Percentiles rank a stretch among this genome's conserved stretches.
These are phyloP conservation scores for Gopherus evgoodei DNA, from an alignment of 2,113 vertebrate genomes.

Conservation along the genomic window DNA sequence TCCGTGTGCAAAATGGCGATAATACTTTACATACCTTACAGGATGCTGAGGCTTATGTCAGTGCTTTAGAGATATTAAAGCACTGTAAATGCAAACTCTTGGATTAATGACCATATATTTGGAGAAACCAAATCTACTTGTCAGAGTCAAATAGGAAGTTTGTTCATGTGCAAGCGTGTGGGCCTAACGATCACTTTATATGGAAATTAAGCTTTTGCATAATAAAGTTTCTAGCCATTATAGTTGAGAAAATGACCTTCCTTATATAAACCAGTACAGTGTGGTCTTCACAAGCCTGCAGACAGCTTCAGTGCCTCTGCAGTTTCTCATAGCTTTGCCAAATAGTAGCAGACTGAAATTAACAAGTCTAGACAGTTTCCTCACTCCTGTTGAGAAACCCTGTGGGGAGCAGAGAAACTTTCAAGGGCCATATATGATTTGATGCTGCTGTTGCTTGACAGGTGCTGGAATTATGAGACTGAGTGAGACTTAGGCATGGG, in stretches of 20 bases:
- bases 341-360: accelerated
- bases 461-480: not conserved
- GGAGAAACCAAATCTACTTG: not conserved
- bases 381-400: not conserved
- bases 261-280: not conserved
- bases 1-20: not conserved
- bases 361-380: not conserved
- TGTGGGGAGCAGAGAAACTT: not conserved
- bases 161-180: not conserved
- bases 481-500: not conserved
- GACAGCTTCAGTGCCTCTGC: not conserved
- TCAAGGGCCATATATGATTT: not conserved
- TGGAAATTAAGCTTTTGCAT: not conserved
- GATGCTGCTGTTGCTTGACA: not conserved
- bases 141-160: not conserved
- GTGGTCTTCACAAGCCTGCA: accelerated
- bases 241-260: not conserved
- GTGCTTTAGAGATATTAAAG: accelerated
- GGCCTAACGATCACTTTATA: not conserved
- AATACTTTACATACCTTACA: not conserved
- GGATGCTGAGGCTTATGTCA: accelerated
- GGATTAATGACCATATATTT: not conserved
- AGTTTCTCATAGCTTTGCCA: accelerated
- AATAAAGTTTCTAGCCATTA: not conserved
- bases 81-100: accelerated